A percentile compares a stretch with the other conserved stretches of the same genome.
Conservation (phyloP, 2,888 invertebrate genomes). For the Hoplodrina ambigua region DNA sequence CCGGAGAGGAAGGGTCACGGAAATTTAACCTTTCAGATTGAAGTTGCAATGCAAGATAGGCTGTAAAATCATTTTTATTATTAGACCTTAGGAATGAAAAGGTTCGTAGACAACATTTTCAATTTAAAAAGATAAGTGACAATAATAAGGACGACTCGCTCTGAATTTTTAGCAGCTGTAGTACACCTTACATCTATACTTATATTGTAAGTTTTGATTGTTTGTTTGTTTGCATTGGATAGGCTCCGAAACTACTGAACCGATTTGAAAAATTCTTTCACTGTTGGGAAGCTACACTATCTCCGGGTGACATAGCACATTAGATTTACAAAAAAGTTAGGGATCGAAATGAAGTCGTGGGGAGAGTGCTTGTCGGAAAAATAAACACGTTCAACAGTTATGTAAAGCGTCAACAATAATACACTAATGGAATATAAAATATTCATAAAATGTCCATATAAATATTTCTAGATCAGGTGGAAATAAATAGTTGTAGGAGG, state of each 20-base stretch:
- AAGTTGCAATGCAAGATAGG: conserved; percentile 41
- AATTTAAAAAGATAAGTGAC: conserved; percentile 17
- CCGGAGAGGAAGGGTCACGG: conserved; percentile 53
- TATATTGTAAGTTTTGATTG: too few species aligned
- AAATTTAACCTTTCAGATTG: conserved; percentile 51
- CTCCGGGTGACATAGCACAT: too few species aligned
- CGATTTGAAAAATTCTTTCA: too few species aligned
- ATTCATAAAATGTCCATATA: conserved; percentile 35
- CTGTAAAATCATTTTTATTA: conserved; percentile 45
- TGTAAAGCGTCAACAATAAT: conserved; percentile 26
- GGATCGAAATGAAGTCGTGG: too few species aligned
- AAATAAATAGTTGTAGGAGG: conserved; percentile 32
- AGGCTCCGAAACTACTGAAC: too few species aligned
- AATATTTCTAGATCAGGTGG: conserved; percentile 37
- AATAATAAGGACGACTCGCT: conserved; percentile 9
- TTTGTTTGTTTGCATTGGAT: too few species aligned
- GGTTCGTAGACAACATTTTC: conserved; percentile 33
- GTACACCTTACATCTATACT: background rate
- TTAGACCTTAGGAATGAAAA: conserved; percentile 12
- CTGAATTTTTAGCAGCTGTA: background rate
- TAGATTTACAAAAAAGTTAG: too few species aligned
- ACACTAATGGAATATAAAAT: conserved; percentile 13
- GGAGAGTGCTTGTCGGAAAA: background rate
- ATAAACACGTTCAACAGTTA: background rate
- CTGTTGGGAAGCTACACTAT: too few species aligned